A percentile compares a stretch with the other conserved stretches of the same genome.
These are phyloP conservation scores for Syrrhaptes paradoxus DNA, from an alignment of 2,113 vertebrate species.

Conservation along the genomic window DNA sequence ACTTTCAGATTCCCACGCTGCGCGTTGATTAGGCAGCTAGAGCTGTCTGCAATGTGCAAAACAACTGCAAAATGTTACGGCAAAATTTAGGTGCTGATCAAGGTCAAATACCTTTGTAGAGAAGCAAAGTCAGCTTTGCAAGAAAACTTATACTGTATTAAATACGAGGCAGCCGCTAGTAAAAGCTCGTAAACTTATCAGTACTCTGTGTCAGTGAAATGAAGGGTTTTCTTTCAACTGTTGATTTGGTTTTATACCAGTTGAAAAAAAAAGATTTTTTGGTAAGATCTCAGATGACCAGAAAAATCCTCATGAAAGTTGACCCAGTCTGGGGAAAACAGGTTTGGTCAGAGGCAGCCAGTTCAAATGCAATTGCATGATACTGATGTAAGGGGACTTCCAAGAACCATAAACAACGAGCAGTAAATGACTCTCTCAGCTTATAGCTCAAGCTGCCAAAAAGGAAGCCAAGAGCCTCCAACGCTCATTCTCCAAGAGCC, in stretches of 20 bases:
- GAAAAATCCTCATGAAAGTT: background rate
- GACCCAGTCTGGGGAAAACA: background rate
- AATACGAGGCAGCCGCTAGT: background rate
- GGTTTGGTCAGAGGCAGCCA: background rate
- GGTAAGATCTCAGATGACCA: background rate
- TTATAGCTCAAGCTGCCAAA: background rate
- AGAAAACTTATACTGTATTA: background rate
- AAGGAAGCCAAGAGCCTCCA: background rate
- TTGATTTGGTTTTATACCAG: background rate
- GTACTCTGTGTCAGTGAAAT: background rate
- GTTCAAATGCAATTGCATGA: background rate
- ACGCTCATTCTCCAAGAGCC: background rate
- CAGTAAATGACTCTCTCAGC: background rate
- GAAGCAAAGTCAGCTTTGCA: background rate
- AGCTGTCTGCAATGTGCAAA: background rate
- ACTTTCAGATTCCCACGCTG: background rate
- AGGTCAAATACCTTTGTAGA: background rate
- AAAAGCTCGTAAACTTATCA: background rate
- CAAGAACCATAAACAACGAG: background rate
- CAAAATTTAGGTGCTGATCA: background rate
- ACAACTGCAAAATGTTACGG: background rate
- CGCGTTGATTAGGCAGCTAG: rapidly evolving
- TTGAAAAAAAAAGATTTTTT: background rate
- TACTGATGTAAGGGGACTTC: background rate
- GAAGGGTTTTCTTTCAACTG: background rate